Percentiles rank a stretch among this genome's conserved stretches.
These are phyloP conservation scores for Sylvia atricapilla DNA, from an alignment of 2,113 vertebrate genomes.

Conservation along the genomic window DNA sequence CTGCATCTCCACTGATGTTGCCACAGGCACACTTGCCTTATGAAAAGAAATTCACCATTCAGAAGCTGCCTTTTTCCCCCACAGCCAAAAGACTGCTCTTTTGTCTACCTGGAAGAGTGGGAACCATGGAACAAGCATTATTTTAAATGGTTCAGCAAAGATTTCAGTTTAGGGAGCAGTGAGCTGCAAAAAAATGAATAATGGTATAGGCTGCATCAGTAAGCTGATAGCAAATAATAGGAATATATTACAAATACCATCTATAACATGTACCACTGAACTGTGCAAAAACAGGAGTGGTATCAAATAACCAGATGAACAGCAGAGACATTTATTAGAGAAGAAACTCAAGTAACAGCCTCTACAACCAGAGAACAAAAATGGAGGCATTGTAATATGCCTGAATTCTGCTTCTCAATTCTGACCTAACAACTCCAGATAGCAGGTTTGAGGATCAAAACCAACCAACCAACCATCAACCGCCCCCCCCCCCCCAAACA, in stretches of 20 bases:
- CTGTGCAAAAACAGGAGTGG: neutral
- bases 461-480: neutral
- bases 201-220: neutral
- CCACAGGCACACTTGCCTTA: neutral
- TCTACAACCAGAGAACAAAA: neutral
- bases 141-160: neutral
- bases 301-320: neutral
- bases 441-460: neutral
- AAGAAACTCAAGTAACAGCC: neutral
- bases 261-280: neutral
- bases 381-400: neutral
- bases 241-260: neutral
- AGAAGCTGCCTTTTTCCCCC: accelerated
- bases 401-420: neutral
- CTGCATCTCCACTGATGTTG: neutral
- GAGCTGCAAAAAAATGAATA: neutral
- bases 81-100: neutral
- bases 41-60: neutral
- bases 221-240: neutral
- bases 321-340: neutral
- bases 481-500: no score
- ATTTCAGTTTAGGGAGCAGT: neutral
- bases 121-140: accelerated
- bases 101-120: neutral
- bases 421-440: neutral